Conservation (phyloP, 2,888 invertebrate genomes). For the Pasiphila rectangulata region DNA sequence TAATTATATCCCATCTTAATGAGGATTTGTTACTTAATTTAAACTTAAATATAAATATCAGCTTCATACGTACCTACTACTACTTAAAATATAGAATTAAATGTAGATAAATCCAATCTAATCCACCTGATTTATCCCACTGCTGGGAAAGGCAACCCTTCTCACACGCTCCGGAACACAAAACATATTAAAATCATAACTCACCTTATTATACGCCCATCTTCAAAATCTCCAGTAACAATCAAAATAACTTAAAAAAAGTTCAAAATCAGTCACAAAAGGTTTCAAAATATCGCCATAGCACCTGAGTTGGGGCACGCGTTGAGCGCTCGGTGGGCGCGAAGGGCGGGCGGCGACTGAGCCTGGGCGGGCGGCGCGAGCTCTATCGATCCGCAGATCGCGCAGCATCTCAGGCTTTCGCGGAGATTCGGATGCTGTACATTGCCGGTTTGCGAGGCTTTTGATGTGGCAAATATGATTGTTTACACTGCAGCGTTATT, state of each 20-base stretch:
- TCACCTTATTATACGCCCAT: conserved; percentile 59
- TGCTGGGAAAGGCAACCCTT: too few species aligned
- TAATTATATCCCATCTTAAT: too few species aligned
- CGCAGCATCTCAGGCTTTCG: conserved; percentile 59
- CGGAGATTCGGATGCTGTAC: conserved; percentile 30
- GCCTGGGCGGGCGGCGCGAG: conserved; percentile 25
- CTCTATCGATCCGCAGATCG: conserved; percentile 62
- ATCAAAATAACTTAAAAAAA: conserved; percentile 36
- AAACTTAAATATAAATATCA: too few species aligned
- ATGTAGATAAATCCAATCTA: too few species aligned
- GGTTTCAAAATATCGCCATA: conserved; percentile 5
- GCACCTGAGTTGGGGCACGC: not conserved
- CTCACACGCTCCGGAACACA: too few species aligned
- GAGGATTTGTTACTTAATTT: too few species aligned
- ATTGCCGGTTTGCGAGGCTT: conserved; percentile 34
- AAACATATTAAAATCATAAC: conserved; percentile 25
- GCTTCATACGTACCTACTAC: too few species aligned
- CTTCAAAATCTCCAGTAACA: conserved; percentile 41
- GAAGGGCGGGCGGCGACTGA: conserved; percentile 36
- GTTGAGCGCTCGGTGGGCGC: conserved; percentile 1
- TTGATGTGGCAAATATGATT: conserved; percentile 1
- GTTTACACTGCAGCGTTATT: too few species aligned
- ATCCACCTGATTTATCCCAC: too few species aligned
- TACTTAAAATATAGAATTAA: too few species aligned
- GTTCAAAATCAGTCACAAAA: conserved; percentile 18